phyloP scores from a whole-genome alignment of 2,797 vertebrate genomes.

The Pampus argenteus region DNA sequence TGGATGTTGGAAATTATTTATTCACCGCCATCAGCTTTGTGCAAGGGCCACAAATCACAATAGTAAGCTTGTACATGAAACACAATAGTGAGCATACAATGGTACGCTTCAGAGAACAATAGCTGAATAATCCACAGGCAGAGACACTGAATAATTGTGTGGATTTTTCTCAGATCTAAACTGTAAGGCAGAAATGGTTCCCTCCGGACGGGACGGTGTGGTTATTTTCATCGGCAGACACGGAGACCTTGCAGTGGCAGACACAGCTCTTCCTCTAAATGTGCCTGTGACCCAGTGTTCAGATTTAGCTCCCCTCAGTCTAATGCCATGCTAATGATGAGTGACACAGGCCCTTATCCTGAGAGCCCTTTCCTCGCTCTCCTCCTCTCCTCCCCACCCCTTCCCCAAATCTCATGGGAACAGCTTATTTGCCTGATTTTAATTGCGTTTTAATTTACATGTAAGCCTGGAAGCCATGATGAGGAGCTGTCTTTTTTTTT shows the following conservation, averaged over 20 bases:
- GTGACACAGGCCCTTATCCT: constrained; percentile 82
- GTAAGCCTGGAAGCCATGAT: constrained; percentile 75
- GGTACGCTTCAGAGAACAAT: constrained; percentile 60
- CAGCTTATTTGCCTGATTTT: constrained; percentile 84
- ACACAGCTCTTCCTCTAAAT: constrained; percentile 39
- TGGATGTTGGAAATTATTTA: constrained; percentile 43
- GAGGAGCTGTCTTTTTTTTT: constrained; percentile 60
- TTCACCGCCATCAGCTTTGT: constrained; percentile 50
- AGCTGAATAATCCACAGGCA: constrained; percentile 54
- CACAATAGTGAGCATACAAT: constrained; percentile 59
- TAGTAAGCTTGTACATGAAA: constrained; percentile 29
- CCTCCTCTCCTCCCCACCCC: constrained; percentile 47
- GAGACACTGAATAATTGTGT: constrained; percentile 44
- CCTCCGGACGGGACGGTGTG: constrained; percentile 14
- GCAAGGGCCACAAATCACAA: constrained; percentile 52
- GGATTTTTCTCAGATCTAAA: constrained; percentile 33
- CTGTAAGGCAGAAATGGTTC: constrained; percentile 36
- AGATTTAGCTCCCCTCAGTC: constrained; percentile 75
- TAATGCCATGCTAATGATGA: constrained; percentile 85
- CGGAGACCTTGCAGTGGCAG: constrained; percentile 45
- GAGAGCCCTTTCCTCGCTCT: constrained; percentile 71
- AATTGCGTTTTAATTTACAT: constrained; percentile 87
- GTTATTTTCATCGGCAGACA: constrained; percentile 33
- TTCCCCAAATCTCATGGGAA: constrained; percentile 70
- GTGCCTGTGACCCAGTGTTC: constrained; percentile 66